These are phyloP conservation scores for Mycogona germanica DNA, from an alignment of 2,888 invertebrate species.

Conservation along the genomic window DNA sequence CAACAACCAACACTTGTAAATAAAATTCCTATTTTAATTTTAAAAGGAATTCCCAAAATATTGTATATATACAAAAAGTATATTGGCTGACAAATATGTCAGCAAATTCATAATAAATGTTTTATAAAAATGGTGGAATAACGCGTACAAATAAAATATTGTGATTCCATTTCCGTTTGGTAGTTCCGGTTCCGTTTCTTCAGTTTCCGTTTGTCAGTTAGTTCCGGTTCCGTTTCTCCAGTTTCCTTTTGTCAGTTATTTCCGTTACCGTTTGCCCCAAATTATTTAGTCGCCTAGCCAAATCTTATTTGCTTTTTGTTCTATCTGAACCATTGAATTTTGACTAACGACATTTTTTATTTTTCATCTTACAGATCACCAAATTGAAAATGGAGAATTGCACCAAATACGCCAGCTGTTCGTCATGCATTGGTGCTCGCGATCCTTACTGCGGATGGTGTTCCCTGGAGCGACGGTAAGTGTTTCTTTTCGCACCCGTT, in stretches of 20 bases:
- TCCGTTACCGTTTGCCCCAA: not conserved
- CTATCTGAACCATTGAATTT: not conserved
- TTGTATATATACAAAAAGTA: no score
- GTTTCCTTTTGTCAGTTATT: not conserved
- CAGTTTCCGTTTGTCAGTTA: not conserved
- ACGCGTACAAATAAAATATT: no score
- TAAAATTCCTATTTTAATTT: no score
- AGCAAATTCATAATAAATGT: no score
- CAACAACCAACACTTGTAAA: no score
- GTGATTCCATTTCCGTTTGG: no score
- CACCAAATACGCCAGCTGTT: conserved; percentile 72
- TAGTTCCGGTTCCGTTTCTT: not conserved
- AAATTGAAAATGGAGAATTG: conserved; percentile 78
- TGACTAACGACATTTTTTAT: conserved; percentile 23
- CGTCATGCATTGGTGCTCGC: conserved; percentile 73
- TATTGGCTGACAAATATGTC: no score
- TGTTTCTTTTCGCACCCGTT: not conserved
- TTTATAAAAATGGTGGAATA: no score
- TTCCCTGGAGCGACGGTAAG: conserved; percentile 67
- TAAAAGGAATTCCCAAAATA: no score
- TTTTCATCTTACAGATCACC: conserved; percentile 42
- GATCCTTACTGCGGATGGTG: conserved; percentile 96
- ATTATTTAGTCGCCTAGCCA: no score
- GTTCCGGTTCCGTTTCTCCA: no score
- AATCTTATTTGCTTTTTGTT: not conserved